phyloP scores from a whole-genome alignment of 2,113 vertebrate species.

The Tamias sibiricus region DNA sequence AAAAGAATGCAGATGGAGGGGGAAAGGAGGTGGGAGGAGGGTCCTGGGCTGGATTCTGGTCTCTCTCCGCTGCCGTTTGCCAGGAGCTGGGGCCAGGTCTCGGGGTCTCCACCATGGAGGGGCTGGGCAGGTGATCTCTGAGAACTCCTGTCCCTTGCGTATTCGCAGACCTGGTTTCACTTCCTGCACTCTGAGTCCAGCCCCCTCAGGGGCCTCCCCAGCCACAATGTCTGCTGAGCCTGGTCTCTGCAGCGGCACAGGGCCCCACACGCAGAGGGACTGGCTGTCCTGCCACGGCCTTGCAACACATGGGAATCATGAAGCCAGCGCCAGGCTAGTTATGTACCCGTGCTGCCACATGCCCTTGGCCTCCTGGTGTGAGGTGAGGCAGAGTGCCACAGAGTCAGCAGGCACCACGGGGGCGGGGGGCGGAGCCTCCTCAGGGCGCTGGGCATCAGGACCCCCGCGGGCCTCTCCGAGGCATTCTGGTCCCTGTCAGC shows the following conservation, averaged over 20 bases:
- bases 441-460: background rate
- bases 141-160: background rate
- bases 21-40: background rate
- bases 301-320: background rate
- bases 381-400: background rate
- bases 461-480: background rate
- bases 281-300: background rate
- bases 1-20: background rate
- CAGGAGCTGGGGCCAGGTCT: background rate
- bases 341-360: no score
- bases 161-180: background rate
- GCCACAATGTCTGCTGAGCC: background rate
- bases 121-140: background rate
- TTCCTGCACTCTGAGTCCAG: background rate
- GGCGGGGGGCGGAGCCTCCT: background rate
- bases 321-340: background rate
- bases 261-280: background rate
- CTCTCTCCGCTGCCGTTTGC: background rate
- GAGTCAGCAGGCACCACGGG: no score
- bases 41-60: background rate
- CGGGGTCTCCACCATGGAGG: background rate
- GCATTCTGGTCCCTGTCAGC: background rate
- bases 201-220: background rate
- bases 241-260: rapidly evolving
- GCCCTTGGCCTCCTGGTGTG: background rate